Conservation (phyloP, 2,113 vertebrate genomes). For the Aegithalos caudatus region DNA sequence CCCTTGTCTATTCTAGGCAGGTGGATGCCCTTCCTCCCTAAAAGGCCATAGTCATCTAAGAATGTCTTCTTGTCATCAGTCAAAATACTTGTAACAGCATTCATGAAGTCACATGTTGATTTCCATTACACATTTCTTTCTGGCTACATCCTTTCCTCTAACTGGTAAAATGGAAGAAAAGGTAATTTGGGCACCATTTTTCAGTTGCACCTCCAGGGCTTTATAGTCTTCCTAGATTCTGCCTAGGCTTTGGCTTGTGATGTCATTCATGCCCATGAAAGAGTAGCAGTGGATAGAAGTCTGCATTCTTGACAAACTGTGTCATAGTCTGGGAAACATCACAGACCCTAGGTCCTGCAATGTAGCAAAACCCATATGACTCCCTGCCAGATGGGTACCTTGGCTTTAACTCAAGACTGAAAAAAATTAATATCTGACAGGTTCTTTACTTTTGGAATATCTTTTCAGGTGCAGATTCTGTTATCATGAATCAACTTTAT, state of each 20-base stretch:
- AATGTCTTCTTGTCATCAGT: background rate
- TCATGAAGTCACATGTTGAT: background rate
- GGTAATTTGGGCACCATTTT: background rate
- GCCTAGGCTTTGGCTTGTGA: background rate
- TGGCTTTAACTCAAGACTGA: background rate
- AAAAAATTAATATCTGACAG: background rate
- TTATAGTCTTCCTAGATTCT: background rate
- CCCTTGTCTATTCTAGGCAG: background rate
- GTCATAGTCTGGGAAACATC: background rate
- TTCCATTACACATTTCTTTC: background rate
- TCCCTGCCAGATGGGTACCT: background rate
- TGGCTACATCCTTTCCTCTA: background rate
- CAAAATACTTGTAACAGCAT: background rate
- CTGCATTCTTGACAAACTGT: background rate
- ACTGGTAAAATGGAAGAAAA: background rate
- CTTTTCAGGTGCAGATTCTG: background rate
- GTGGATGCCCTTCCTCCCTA: background rate
- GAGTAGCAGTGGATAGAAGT: background rate
- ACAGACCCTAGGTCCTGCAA: background rate
- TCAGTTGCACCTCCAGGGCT: too few species aligned
- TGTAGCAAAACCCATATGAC: background rate
- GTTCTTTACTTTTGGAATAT: background rate
- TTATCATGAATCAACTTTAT: background rate
- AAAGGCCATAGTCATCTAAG: background rate
- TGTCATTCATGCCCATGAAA: background rate